Evolutionary conservation across 35 echinoderm and acorn worm species (phyloP), one percentile per base, ranked within the genome.

Genomic region (Ptychodera flava): DNA sequence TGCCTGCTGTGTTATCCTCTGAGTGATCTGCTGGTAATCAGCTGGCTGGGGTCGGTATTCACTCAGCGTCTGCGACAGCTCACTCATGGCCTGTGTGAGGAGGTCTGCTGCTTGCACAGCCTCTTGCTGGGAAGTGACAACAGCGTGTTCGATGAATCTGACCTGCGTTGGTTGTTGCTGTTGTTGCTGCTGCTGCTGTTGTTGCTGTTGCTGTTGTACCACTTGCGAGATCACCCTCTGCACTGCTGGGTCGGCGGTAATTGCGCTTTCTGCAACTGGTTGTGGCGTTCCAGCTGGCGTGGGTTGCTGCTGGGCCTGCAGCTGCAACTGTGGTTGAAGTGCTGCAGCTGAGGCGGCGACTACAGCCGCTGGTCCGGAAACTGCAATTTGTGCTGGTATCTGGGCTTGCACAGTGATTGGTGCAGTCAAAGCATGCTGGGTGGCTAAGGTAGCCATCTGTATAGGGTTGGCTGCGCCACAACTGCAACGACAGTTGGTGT

Each of bases 81-180:
- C 95, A 10, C 92, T 93, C 95, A 97, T 97, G 0, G 95, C 95
- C 86, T 97, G 95, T 31, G 93, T 97, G 2, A 97, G 88, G 1
- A 97, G 78, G 37, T 97, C 95, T 14, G 94, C 83, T 30, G 95
- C 95, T 82, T 97, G 95, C 2, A 97, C 92, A 76, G 95, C 52
- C 45, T 94, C 92, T 37, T 89, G 80, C 36, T 97, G 92, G 27
- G 84, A 35, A 87, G 89, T 36, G 31, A 34, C 82, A 36, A 28
- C 37, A 37, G 85, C 89, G 15, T 87, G 88, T 31, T 97, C 95
- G 32, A 97, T 93, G 81, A 93, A 97, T 1, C 92, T 34, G 36
- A 93, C 93, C 2, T 82, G 89, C 28, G 84, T 78, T 28, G 78
- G 36, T 64, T 64, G 45, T 64, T 64, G 45, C 22, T 64, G 45